Conservation (phyloP, 2,888 invertebrate genomes). For the Chaitophorus viminalis region DNA sequence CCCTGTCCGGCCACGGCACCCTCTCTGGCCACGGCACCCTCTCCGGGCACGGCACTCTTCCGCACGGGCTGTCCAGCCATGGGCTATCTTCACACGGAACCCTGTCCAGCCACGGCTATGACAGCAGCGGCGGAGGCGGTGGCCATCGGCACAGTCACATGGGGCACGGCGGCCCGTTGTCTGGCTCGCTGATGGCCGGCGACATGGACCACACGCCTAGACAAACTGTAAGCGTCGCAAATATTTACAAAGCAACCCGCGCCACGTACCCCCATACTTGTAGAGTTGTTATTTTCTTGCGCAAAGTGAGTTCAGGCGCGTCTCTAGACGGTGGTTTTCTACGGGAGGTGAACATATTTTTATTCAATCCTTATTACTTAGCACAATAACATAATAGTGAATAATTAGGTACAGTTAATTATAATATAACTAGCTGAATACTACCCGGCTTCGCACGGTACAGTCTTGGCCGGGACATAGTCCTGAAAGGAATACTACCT, state of each 20-base stretch:
- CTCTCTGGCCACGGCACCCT: slow-evolving; percentile 29
- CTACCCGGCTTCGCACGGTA: too few species aligned
- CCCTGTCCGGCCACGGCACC: slow-evolving; percentile 13
- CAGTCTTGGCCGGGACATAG: too few species aligned
- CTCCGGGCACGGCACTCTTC: slow-evolving; percentile 27
- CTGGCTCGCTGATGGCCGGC: slow-evolving; percentile 66
- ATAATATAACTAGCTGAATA: too few species aligned
- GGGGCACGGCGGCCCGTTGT: slow-evolving; percentile 68
- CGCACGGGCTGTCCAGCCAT: slow-evolving; percentile 44
- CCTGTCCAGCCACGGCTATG: slow-evolving; percentile 69
- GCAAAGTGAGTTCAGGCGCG: too few species aligned
- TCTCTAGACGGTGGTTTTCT: too few species aligned
- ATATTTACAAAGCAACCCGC: not conserved
- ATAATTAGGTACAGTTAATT: too few species aligned
- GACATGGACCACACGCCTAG: slow-evolving; percentile 70
- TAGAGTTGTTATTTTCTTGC: too few species aligned
- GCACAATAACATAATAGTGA: too few species aligned
- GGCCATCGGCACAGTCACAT: slow-evolving; percentile 69
- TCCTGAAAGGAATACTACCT: too few species aligned
- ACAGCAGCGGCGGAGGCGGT: slow-evolving; percentile 65
- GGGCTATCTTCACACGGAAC: slow-evolving; percentile 60
- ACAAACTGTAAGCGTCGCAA: slow-evolving; percentile 68
- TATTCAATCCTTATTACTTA: too few species aligned
- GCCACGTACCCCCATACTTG: too few species aligned
- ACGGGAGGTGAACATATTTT: too few species aligned